Base-by-base conservation (phyloP, 2,888 invertebrate species). In the Diaprepes abbreviatus region DNA sequence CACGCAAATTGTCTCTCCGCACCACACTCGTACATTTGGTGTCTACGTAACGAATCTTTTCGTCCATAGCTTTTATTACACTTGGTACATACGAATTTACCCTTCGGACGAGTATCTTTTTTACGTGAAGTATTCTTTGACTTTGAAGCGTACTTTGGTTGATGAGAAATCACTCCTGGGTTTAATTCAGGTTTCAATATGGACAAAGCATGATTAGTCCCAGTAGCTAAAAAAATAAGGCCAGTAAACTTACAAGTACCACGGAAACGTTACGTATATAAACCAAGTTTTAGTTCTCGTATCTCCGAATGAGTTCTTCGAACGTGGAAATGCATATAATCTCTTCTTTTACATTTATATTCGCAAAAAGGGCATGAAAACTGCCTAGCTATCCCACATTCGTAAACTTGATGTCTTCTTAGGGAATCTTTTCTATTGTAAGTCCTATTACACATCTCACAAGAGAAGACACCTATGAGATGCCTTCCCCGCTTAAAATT, bases 51-150 rank as follows among this genome's bases (percentile, higher is more conserved):
- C 2, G 60, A 60, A 74, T 92, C 91, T 80, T 92, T 92, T 82
- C 90, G 88, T 81, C 90, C 90, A 86, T 94, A 95, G 71, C 89
- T 89, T 83, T 93, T 93, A 65, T 91, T 91, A 82, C 94, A 95
- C 75, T 88, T 87, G 73, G 87, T 87, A 84, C 92, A 92, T 72
- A 17, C 3, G 36, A 65, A 65, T n/a, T 6, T n/a, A 12, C 57
- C 48, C 33, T 66, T 66, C 5, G 50, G 66, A 14, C 28, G 48
- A 9, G 9, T n/a, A 10, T 16, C 16, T 9, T 14, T 45, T 33
- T 21, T 9, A 17, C 10, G n/a, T n/a, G n/a, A n/a, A n/a, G n/a
- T n/a, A n/a, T n/a, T n/a, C n/a, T n/a, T n/a, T n/a, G n/a, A n/a
- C n/a, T n/a, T n/a, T n/a, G n/a, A n/a, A n/a, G n/a, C n/a, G n/a